A percentile compares a stretch with the other conserved stretches of the same genome.
Conservation (phyloP, 2,797 vertebrate species). For the Bucorvus abyssinicus region DNA sequence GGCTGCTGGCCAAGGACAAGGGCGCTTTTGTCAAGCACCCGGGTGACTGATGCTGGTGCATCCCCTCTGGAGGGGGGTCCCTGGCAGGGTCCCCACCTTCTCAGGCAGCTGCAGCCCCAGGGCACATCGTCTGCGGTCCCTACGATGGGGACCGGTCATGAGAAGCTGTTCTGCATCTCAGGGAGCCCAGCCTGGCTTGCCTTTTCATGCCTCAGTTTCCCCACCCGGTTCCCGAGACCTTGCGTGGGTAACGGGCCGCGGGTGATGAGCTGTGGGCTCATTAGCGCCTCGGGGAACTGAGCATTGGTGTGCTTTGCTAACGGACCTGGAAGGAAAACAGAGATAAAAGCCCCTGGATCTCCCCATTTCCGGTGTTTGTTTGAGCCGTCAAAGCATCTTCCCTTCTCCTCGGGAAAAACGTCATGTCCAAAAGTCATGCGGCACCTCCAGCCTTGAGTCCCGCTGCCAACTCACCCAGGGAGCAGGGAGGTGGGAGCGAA, state of each 20-base stretch:
- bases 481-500: neutral
- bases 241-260: neutral
- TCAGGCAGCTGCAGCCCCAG: neutral
- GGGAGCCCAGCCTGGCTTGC: neutral
- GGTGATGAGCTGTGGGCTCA: neutral
- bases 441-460: neutral
- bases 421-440: neutral
- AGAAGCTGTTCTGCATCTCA: neutral
- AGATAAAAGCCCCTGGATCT: neutral
- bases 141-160: accelerated
- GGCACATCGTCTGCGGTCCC: neutral
- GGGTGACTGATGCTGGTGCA: neutral
- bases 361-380: neutral
- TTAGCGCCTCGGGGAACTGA: neutral
- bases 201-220: neutral
- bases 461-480: neutral
- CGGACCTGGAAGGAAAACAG: neutral
- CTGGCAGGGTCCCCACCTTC: accelerated
- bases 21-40: neutral
- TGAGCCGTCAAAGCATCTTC: neutral
- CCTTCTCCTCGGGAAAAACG: neutral
- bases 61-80: neutral
- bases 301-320: neutral
- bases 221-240: accelerated
- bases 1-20: neutral